Base-by-base conservation (phyloP, 2,888 invertebrate species). In the Linnaemya tessellans region DNA sequence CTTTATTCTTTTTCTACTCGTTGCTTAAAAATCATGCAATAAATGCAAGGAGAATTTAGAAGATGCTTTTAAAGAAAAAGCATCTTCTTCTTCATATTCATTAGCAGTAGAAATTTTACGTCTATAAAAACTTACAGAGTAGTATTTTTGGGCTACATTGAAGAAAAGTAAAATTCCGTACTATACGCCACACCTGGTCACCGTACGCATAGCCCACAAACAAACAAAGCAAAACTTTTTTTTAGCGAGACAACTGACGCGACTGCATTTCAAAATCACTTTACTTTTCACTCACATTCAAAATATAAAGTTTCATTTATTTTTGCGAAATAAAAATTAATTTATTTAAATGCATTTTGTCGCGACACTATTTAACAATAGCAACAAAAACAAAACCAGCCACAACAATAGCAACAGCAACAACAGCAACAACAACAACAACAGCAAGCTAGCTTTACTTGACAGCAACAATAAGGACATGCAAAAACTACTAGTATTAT, bases 341-440 rank as follows among this genome's bases (percentile, higher is more conserved):
- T 90, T 91, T 91, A 91, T 91, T 91, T 91, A 91, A 91, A 91
- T 91, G 92, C 91, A 90, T 90, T 91, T 90, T 89, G 91, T 89
- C 92, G 91, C 91, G 92, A 91, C 91, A 89, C 67, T 85, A 74
- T 84, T 83, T 65, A 83, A 83, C 82, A 84, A 86, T 80, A 84
- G 75, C 75, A 60, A 62, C 80, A 81, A 86, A 80, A 85, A 87
- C 78, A n/a, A n/a, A n/a, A 13, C 20, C 70, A 70, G 20, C 68
- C 51, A 51, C 18, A 64, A 62, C 54, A 62, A 43, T 67, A 84
- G 65, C 54, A 67, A 71, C 58, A 62, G 54, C 41, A 79, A 64
- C 22, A 84, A 64, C 64, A 81, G 13, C 43, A 54, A 20, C 22
- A 13, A 38, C 9, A 84, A 68, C 62, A 64, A 56, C 49, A 74